phyloP scores from a whole-genome alignment of 2,113 vertebrate genomes.

The Oenanthe melanoleuca region DNA sequence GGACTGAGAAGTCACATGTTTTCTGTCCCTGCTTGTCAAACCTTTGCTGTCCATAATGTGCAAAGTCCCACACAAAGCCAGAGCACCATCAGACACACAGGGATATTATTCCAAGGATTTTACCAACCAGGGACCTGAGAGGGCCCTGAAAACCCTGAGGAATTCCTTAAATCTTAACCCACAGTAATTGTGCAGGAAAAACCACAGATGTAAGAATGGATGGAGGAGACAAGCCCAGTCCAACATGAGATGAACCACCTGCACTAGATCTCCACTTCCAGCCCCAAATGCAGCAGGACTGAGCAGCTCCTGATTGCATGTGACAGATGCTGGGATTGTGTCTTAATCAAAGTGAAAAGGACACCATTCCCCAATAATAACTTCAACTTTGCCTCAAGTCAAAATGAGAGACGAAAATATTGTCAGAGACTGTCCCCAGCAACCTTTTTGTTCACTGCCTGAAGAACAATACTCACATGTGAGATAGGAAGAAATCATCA shows the following conservation, averaged over 20 bases:
- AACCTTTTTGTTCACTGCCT: background rate
- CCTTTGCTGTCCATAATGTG: background rate
- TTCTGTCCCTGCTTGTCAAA: background rate
- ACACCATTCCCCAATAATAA: background rate
- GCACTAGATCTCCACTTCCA: background rate
- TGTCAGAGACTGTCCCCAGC: background rate
- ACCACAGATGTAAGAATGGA: background rate
- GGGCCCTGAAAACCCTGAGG: background rate
- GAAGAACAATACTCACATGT: background rate
- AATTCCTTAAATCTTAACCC: background rate
- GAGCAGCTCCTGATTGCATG: background rate
- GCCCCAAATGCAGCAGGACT: background rate
- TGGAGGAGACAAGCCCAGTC: background rate
- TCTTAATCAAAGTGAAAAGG: background rate
- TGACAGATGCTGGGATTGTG: background rate
- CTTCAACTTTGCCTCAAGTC: background rate
- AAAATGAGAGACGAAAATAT: background rate
- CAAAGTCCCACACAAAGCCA: background rate
- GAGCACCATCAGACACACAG: background rate
- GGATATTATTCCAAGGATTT: background rate
- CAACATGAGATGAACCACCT: background rate
- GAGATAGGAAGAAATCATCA: background rate
- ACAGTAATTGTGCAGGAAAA: background rate
- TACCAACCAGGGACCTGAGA: background rate
- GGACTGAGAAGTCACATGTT: constrained; percentile 40